A percentile compares a stretch with the other conserved stretches of the same genome.
Evolutionary conservation across 1,140 invertebrate species (phyloP).

Genomic region (Saccostrea cuccullata): DNA sequence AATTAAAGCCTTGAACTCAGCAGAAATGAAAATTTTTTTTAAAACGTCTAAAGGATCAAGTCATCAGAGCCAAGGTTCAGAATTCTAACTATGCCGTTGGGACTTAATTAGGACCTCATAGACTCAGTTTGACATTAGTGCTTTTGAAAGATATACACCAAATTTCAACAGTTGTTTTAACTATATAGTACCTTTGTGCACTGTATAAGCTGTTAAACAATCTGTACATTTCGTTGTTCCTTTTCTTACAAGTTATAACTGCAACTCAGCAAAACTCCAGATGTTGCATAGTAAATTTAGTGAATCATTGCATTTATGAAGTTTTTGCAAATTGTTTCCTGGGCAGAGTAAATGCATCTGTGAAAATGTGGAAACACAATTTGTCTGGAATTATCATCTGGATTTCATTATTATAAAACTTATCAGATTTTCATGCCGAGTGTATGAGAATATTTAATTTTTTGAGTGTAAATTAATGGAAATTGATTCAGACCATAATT

Average conservation of each 20-base stretch:
- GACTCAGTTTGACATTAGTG: too few relatives aligned
- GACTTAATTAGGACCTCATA: too few relatives aligned
- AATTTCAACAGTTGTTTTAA: too few relatives aligned
- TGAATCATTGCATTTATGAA: neutral
- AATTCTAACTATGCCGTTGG: too few relatives aligned
- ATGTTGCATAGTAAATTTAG: constrained; percentile 22
- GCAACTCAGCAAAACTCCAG: neutral
- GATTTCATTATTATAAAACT: constrained; percentile 17
- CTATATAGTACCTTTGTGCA: too few relatives aligned
- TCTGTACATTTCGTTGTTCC: neutral
- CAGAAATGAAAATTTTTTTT: too few relatives aligned
- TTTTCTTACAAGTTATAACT: neutral
- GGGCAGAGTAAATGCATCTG: constrained; percentile 14
- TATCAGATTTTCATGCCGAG: neutral
- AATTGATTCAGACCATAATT: neutral
- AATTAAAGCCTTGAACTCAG: too few relatives aligned
- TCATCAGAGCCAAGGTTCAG: too few relatives aligned
- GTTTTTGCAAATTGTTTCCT: neutral
- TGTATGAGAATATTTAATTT: neutral
- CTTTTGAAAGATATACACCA: too few relatives aligned
- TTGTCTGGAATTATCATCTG: constrained; percentile 13
- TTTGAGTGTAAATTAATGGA: neutral
- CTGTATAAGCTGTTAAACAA: neutral
- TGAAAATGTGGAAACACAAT: constrained; percentile 4
- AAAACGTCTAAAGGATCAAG: too few relatives aligned